Evolutionary conservation across 2,888 invertebrate species (phyloP).

Genomic region (Brenthis ino): DNA sequence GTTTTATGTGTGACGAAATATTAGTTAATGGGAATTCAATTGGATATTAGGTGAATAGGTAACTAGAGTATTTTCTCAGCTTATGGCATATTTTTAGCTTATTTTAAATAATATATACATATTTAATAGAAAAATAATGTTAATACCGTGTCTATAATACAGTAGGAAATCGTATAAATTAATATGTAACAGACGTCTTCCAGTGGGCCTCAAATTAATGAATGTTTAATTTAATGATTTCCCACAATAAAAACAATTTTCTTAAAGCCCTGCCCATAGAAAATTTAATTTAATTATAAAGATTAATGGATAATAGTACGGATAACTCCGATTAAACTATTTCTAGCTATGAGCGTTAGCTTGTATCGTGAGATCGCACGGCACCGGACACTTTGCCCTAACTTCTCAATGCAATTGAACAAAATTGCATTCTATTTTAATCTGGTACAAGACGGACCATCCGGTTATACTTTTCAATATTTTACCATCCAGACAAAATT

Average conservation of each 20-base stretch:
- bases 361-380: slow-evolving; percentile 34
- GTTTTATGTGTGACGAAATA: no score
- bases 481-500: slow-evolving; percentile 22
- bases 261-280: slow-evolving; percentile 62
- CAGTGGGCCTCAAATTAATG: slow-evolving; percentile 58
- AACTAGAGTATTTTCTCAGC: no score
- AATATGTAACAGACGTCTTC: slow-evolving; percentile 69
- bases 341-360: slow-evolving; percentile 43
- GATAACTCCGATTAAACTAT: slow-evolving; percentile 72
- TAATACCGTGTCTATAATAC: no score
- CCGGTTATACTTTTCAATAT: slow-evolving; percentile 32
- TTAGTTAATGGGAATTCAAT: no score
- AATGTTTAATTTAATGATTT: slow-evolving; percentile 71
- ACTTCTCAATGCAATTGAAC: slow-evolving; percentile 32
- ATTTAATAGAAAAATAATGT: no score
- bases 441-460: slow-evolving; percentile 21
- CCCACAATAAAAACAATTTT: slow-evolving; percentile 77
- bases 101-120: slow-evolving; percentile 49
- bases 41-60: no score
- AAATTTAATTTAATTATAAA: slow-evolving; percentile 68
- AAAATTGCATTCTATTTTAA: slow-evolving; percentile 46
- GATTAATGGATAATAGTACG: slow-evolving; percentile 62
- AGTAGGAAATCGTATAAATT: slow-evolving; percentile 50
- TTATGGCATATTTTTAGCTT: no score
- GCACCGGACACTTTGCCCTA: slow-evolving; percentile 18